Evolutionary conservation across 2,797 vertebrate species (phyloP).

Genomic region (Meriones psammophilus): DNA sequence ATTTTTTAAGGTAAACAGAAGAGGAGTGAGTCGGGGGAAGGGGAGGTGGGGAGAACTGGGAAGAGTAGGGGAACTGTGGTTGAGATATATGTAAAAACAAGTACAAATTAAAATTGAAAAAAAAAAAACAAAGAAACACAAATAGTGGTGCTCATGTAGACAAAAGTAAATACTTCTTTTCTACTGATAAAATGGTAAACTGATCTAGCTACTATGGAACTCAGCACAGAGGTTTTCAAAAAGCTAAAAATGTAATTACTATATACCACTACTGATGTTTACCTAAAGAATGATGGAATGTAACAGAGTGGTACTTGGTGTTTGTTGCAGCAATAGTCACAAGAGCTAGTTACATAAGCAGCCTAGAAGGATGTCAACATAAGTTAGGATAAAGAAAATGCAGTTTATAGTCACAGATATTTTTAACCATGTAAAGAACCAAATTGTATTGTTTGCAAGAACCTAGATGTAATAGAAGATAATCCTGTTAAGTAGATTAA

Average conservation of each 20-base stretch:
- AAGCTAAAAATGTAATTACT: not conserved
- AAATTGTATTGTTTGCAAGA: not conserved
- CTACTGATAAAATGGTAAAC: not conserved
- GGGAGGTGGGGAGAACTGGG: not conserved
- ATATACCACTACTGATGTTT: not conserved
- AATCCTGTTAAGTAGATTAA: not conserved
- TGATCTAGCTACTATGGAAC: not conserved
- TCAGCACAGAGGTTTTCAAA: not conserved
- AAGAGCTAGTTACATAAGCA: not conserved
- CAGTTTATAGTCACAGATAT: not conserved
- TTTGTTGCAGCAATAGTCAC: not conserved
- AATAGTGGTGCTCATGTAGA: not conserved
- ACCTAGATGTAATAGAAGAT: not conserved
- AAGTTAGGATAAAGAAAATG: not conserved
- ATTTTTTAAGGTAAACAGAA: not conserved
- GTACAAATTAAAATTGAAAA: too few species aligned
- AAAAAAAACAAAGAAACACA: not conserved
- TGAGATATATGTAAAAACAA: not conserved
- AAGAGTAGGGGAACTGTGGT: not conserved
- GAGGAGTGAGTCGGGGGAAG: not conserved
- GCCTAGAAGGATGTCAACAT: not conserved
- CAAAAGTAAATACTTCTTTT: not conserved
- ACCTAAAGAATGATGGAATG: not conserved
- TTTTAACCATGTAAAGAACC: not conserved
- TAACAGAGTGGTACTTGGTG: not conserved